Percentiles rank a stretch among this genome's conserved stretches.
phyloP scores from a whole-genome alignment of 2,113 vertebrate genomes.

The Eptatretus burgeri region DNA sequence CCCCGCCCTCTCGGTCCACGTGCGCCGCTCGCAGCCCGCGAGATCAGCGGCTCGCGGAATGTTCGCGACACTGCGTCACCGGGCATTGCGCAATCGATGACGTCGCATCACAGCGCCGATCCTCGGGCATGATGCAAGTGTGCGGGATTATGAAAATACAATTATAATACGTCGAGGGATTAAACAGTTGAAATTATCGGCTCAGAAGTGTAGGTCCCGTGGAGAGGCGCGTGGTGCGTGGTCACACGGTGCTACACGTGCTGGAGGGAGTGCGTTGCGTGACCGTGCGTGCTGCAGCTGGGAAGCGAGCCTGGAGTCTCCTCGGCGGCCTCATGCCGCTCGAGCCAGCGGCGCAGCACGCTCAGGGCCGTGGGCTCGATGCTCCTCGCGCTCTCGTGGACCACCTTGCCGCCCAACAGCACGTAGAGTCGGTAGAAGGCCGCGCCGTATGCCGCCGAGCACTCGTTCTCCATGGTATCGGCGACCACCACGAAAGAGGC shows the following conservation, averaged over 20 bases:
- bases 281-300: background rate
- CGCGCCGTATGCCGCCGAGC: conserved; percentile 85
- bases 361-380: conserved; percentile 84
- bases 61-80: too few species aligned
- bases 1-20: too few species aligned
- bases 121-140: too few species aligned
- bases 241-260: background rate
- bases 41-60: too few species aligned
- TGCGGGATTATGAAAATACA: too few species aligned
- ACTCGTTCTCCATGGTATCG: conserved; percentile 83
- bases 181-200: too few species aligned
- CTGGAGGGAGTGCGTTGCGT: background rate
- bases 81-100: too few species aligned
- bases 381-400: conserved; percentile 74
- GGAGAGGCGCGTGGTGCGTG: too few species aligned
- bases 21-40: too few species aligned
- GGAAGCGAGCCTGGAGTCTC: background rate
- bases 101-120: too few species aligned
- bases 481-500: conserved; percentile 41
- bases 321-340: conserved; percentile 29
- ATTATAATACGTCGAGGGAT: too few species aligned
- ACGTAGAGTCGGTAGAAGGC: conserved; percentile 94
- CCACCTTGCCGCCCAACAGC: conserved; percentile 42
- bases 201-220: too few species aligned
- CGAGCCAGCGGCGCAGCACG: conserved; percentile 62